Conservation (phyloP, 2,797 vertebrate genomes). For the Mormyrops attenuatus region DNA sequence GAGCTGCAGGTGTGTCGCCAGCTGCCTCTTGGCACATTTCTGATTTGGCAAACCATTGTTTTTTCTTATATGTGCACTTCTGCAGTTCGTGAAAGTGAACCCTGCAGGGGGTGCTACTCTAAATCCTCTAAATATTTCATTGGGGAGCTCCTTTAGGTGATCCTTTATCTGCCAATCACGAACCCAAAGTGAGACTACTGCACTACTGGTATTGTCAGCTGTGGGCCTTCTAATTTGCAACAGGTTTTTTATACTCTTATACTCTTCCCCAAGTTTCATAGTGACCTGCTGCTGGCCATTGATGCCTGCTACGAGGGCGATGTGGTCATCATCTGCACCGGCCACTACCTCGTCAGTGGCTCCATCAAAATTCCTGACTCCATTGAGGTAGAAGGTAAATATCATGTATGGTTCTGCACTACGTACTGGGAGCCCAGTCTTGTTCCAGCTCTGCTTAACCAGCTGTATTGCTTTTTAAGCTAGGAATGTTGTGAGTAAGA, state of each 20-base stretch:
- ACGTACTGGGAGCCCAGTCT: neutral
- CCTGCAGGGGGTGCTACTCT: neutral
- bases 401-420: neutral
- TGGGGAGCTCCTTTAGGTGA: neutral
- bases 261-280: slow-evolving; percentile 66
- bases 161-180: neutral
- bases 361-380: slow-evolving; percentile 78
- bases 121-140: neutral
- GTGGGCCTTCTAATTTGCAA: neutral
- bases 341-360: slow-evolving; percentile 68
- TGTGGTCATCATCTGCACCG: slow-evolving; percentile 73
- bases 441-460: neutral
- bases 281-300: slow-evolving; percentile 68
- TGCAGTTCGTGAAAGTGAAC: neutral
- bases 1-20: slow-evolving; percentile 74
- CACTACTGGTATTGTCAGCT: neutral
- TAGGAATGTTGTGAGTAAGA: neutral
- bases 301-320: slow-evolving; percentile 74
- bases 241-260: neutral
- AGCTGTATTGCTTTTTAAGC: neutral
- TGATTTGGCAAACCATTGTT: neutral
- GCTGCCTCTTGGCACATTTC: neutral
- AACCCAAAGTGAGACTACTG: neutral
- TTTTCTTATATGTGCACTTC: neutral
- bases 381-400: slow-evolving; percentile 74